Base-by-base conservation (phyloP, 2,113 vertebrate species). In the Caranx ignobilis region DNA sequence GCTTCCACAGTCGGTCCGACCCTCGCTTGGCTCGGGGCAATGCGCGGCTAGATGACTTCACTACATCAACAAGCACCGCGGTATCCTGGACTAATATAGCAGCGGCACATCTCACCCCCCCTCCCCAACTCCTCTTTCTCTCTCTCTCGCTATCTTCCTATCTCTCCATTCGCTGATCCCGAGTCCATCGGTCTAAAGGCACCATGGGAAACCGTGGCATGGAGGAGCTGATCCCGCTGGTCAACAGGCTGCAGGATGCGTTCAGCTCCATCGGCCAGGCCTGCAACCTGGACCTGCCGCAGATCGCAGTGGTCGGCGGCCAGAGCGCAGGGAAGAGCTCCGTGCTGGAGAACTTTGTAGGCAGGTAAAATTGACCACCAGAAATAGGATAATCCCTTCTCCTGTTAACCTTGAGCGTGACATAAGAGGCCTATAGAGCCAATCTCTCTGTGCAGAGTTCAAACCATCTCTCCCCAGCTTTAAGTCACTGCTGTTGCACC, bases 261-360 rank as follows among this genome's bases (percentile, higher is more conserved):
- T 98, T 98, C 95, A 96, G 96, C 83, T 95, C 95, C 78, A 95
- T 98, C 78, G 96, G 96, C 10, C 97, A 97, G 93, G 95, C 87
- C 92, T 98, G 96, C 92, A 94, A 97, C 88, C 94, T 97, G 71
- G 96, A 97, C 93, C 94, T 97, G 91, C 96, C 96, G 65, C 96
- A 97, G 91, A 97, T 97, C 81, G 96, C 96, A 0, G 96, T 97
- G 91, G 96, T 97, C 82, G 96, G 96, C 61, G 96, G 96, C 3
- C 96, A 97, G 95, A 97, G 96, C 85, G 96, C 96, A 11, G 96
- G 96, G 19, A 97, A 97, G 88, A 97, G 96, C 95, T 97, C 96
- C 16, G 96, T 97, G 90, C 94, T 97, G 75, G 96, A 97, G 94
- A 98, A 97, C 95, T 97, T 96, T 90, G 96, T 97, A 1, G 96